Evolutionary conservation across 2,888 invertebrate species (phyloP).

Genomic region (Myopa testacea): DNA sequence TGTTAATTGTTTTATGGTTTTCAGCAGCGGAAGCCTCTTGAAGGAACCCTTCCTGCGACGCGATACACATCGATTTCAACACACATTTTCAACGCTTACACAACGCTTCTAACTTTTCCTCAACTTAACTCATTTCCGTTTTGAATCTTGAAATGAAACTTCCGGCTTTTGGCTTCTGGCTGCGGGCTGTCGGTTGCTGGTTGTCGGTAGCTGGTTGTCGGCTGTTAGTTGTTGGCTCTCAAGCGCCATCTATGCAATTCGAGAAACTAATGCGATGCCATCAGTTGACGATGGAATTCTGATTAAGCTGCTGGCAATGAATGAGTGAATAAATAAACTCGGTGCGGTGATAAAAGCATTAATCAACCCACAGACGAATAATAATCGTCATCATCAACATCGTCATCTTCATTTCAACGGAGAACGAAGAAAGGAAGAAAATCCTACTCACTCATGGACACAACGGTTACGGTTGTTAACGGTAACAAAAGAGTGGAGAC

Average conservation of each 20-base stretch:
- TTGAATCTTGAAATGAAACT: slow-evolving; percentile 61
- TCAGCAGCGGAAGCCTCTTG: slow-evolving; percentile 47
- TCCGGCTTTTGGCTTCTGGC: slow-evolving; percentile 49
- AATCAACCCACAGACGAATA: slow-evolving; percentile 65
- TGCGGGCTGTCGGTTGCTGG: background rate
- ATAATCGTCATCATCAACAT: slow-evolving; percentile 51
- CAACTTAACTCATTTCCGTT: slow-evolving; percentile 53
- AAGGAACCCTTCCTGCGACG: slow-evolving; percentile 53
- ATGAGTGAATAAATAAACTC: slow-evolving; percentile 67
- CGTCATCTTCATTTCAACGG: background rate
- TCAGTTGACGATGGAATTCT: slow-evolving; percentile 67
- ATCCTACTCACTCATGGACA: background rate
- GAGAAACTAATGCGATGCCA: slow-evolving; percentile 66
- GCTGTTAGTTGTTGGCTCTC: background rate
- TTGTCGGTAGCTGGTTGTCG: background rate
- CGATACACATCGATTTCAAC: slow-evolving; percentile 61
- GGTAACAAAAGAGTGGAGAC: background rate
- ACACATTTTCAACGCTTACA: slow-evolving; percentile 38
- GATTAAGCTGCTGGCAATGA: slow-evolving; percentile 67
- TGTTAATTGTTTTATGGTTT: slow-evolving; percentile 69
- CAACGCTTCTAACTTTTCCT: slow-evolving; percentile 20
- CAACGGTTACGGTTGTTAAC: background rate
- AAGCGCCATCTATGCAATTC: background rate
- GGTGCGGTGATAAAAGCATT: slow-evolving; percentile 68
- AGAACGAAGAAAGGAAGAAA: background rate